Conservation (phyloP, 1,140 invertebrate genomes). For the Zaprionus lachaisei region DNA sequence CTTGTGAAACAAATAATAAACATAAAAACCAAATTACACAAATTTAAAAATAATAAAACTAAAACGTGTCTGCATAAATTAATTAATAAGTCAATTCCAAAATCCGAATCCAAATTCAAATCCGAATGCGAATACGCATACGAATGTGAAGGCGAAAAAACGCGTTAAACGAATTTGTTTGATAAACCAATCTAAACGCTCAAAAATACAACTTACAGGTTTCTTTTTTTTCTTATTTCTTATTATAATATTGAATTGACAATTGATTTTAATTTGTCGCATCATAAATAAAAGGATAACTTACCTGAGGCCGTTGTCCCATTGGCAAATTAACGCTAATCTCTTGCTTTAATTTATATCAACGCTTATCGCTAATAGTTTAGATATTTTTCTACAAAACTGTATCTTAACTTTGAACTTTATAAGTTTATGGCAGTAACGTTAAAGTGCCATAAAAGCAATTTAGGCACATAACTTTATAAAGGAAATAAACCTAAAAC, state of each 20-base stretch:
- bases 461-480: slow-evolving; percentile 44
- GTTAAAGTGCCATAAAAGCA: slow-evolving; percentile 44
- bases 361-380: background rate
- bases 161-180: slow-evolving; percentile 29
- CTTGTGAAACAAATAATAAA: slow-evolving; percentile 49
- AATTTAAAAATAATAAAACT: slow-evolving; percentile 83
- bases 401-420: slow-evolving; percentile 9
- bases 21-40: slow-evolving; percentile 75
- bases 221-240: slow-evolving; percentile 27
- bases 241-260: slow-evolving; percentile 34
- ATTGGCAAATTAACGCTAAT: slow-evolving; percentile 14
- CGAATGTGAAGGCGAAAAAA: slow-evolving; percentile 29
- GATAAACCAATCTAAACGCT: slow-evolving; percentile 29
- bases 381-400: background rate
- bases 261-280: slow-evolving; percentile 37
- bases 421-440: slow-evolving; percentile 38
- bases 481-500: slow-evolving; percentile 60
- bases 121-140: slow-evolving; percentile 20
- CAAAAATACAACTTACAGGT: slow-evolving; percentile 36
- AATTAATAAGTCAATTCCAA: slow-evolving; percentile 84
- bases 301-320: slow-evolving; percentile 16
- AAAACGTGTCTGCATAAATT: slow-evolving; percentile 85
- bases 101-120: slow-evolving; percentile 45
- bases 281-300: slow-evolving; percentile 46
- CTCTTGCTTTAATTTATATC: background rate